phyloP scores from a whole-genome alignment of 2,888 invertebrate species.

The Perizoma affinitatum region DNA sequence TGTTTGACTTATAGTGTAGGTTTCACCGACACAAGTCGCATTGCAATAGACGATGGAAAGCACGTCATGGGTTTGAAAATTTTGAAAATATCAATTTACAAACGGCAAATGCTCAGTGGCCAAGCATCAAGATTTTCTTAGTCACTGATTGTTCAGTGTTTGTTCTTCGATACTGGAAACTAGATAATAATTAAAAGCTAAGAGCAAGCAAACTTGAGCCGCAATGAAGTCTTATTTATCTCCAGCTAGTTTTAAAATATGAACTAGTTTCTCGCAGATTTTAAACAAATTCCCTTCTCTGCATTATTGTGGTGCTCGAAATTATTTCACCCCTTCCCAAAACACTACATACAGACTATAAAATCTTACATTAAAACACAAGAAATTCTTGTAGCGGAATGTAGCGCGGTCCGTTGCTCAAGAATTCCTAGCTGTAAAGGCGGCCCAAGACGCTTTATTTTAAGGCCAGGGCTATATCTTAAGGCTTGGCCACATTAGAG shows the following conservation, averaged over 20 bases:
- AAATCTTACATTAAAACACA: constrained; percentile 70
- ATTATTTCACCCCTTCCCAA: constrained; percentile 35
- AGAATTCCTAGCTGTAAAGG: constrained; percentile 59
- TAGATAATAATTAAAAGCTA: constrained; percentile 46
- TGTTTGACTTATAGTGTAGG: too few species aligned
- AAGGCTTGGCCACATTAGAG: constrained; percentile 65
- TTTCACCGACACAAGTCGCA: too few species aligned
- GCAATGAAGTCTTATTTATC: constrained; percentile 15
- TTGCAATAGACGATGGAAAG: too few species aligned
- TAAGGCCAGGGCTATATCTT: constrained; percentile 46
- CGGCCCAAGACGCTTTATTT: constrained; percentile 43
- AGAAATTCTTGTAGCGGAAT: constrained; percentile 62
- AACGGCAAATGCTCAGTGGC: not conserved
- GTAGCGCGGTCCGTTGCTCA: constrained; percentile 54
- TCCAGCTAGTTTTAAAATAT: constrained; percentile 9
- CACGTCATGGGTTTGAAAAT: too few species aligned
- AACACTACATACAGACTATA: constrained; percentile 53
- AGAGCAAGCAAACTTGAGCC: constrained; percentile 29
- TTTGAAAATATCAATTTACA: not conserved
- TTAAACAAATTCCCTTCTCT: constrained; percentile 18
- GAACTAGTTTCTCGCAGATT: constrained; percentile 14
- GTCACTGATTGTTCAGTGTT: constrained; percentile 13
- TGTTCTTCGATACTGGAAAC: constrained; percentile 34
- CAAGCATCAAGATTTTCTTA: constrained; percentile 34
- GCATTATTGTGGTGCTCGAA: constrained; percentile 29